These are phyloP conservation scores for Hylomyscus alleni DNA, from an alignment of 2,797 vertebrate species.

Conservation along the genomic window DNA sequence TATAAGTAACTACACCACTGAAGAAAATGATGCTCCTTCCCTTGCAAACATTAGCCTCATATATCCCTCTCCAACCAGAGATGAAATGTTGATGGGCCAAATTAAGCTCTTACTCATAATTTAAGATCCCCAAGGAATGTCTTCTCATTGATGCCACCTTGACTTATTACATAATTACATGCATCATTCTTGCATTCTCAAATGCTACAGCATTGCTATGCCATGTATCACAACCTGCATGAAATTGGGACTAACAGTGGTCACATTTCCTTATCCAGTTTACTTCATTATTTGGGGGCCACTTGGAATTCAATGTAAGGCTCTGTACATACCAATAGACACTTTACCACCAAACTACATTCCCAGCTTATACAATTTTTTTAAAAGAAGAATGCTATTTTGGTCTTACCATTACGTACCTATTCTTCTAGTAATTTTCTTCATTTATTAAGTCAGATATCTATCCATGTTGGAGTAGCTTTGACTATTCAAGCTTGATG, in stretches of 20 bases:
- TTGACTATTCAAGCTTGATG: neutral
- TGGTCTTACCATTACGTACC: neutral
- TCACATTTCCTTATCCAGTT: neutral
- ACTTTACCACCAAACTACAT: neutral
- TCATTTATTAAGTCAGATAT: neutral
- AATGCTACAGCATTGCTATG: neutral
- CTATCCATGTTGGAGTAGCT: neutral
- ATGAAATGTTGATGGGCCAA: neutral
- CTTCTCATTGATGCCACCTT: neutral
- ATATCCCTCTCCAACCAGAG: neutral
- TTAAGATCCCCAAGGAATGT: neutral
- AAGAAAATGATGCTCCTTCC: neutral
- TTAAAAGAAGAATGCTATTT: neutral
- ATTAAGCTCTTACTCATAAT: neutral
- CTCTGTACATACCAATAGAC: neutral
- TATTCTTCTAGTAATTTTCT: neutral
- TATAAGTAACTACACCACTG: neutral
- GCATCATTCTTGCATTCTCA: neutral
- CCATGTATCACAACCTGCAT: neutral
- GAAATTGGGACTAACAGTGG: neutral
- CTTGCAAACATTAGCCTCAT: neutral
- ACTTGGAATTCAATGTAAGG: neutral
- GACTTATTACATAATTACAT: neutral
- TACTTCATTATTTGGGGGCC: neutral
- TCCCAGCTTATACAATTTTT: conserved; percentile 9